Evolutionary conservation across 2,113 vertebrate genomes (phyloP).

Genomic region (Turnix velox): DNA sequence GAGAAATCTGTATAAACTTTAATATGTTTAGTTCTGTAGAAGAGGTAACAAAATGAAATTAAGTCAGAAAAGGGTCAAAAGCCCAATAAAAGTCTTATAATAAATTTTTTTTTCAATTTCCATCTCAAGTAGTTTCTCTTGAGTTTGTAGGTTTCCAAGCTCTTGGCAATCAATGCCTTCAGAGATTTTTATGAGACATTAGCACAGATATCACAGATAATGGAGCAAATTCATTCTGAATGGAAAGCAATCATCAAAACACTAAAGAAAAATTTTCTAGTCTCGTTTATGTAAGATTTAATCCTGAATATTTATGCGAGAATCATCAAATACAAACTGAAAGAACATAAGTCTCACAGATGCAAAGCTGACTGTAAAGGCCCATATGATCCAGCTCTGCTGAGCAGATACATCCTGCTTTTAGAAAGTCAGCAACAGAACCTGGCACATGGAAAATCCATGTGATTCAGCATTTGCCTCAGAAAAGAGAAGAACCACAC

Average conservation of each 20-base stretch:
- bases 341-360: background rate
- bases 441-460: conserved; percentile 13
- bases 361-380: background rate
- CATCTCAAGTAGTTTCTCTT: background rate
- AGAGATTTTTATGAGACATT: background rate
- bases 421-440: conserved; percentile 15
- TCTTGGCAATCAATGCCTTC: background rate
- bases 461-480: conserved; percentile 18
- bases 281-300: background rate
- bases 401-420: background rate
- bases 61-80: background rate
- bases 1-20: background rate
- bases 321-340: background rate
- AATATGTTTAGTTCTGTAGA: background rate
- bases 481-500: conserved; percentile 12
- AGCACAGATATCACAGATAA: background rate
- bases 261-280: background rate
- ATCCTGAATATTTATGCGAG: background rate
- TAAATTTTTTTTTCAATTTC: background rate
- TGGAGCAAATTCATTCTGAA: background rate
- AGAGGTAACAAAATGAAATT: background rate
- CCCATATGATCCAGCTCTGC: background rate
- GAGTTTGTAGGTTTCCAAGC: background rate
- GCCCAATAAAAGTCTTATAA: background rate
- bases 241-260: background rate